These are phyloP conservation scores for Idaea dimidiata DNA, from an alignment of 2,888 invertebrate genomes.

Conservation along the genomic window DNA sequence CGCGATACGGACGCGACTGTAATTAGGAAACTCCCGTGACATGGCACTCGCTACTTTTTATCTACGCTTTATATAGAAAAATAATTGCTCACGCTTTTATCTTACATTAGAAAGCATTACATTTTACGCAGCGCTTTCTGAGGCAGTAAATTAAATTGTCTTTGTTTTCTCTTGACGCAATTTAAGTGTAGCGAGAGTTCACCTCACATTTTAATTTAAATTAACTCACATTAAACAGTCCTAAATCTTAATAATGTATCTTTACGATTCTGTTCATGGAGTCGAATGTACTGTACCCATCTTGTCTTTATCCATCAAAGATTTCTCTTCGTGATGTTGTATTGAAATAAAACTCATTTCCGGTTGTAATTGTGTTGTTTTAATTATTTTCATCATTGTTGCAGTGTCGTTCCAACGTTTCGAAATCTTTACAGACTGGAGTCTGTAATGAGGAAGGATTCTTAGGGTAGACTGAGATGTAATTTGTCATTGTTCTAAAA, in stretches of 20 bases:
- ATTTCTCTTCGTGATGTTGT: too few relatives aligned
- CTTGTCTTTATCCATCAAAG: not conserved
- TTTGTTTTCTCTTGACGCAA: conserved; percentile 20
- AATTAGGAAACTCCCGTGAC: conserved; percentile 29
- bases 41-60: conserved; percentile 28
- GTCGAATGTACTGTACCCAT: not conserved
- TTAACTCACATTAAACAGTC: conserved; percentile 14
- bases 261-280: conserved; percentile 2
- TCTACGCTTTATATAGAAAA: conserved; percentile 17
- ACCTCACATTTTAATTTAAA: conserved; percentile 18
- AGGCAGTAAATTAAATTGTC: conserved; percentile 26
- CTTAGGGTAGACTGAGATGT: too few relatives aligned
- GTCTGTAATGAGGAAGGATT: too few relatives aligned
- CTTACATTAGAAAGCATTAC: conserved; percentile 22
- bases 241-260: conserved; percentile 15
- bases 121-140: conserved; percentile 17
- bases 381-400: too few relatives aligned
- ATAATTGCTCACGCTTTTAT: conserved; percentile 26
- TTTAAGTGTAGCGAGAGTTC: conserved; percentile 20
- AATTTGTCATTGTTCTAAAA: too few relatives aligned
- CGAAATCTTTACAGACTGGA: too few relatives aligned
- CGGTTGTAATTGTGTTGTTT: too few relatives aligned
- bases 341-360: too few relatives aligned
- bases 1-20: conserved; percentile 4
- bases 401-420: too few relatives aligned